phyloP scores from a whole-genome alignment of 2,113 vertebrate species.

The Pterocles burchelli region DNA sequence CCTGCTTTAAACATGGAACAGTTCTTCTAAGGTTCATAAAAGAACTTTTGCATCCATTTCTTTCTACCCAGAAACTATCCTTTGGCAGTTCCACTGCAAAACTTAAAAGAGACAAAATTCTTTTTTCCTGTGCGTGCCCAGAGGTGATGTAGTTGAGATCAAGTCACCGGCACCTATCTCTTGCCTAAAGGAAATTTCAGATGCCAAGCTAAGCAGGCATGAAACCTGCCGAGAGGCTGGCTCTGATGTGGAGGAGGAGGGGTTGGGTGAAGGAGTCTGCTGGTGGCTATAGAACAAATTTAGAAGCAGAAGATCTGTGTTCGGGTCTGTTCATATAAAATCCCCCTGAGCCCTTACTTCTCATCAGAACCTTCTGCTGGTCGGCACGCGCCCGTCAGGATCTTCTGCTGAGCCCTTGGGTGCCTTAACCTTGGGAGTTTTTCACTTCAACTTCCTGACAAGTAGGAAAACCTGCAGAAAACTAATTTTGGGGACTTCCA shows the following conservation, averaged over 20 bases:
- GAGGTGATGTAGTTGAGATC: neutral
- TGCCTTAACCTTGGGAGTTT: neutral
- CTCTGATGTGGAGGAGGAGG: neutral
- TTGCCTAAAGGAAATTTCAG: neutral
- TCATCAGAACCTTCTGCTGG: neutral
- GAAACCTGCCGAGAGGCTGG: neutral
- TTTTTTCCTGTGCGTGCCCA: neutral
- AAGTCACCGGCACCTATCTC: neutral
- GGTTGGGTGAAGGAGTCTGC: neutral
- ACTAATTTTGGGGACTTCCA: neutral
- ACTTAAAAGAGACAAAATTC: neutral
- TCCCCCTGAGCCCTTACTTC: neutral
- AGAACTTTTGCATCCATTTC: neutral
- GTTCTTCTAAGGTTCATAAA: neutral
- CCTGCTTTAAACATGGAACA: neutral
- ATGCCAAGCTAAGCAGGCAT: neutral
- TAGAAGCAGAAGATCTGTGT: neutral
- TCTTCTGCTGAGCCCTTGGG: neutral
- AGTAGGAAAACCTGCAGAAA: neutral
- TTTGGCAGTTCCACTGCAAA: neutral
- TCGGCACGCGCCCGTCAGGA: fast-evolving
- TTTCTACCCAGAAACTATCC: neutral
- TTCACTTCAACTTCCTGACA: neutral
- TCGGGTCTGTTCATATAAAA: neutral
- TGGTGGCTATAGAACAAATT: neutral